Base-by-base conservation (phyloP, 30 jellyfish, hydroid and myxozoan genomes). In the Mastigias papua region DNA sequence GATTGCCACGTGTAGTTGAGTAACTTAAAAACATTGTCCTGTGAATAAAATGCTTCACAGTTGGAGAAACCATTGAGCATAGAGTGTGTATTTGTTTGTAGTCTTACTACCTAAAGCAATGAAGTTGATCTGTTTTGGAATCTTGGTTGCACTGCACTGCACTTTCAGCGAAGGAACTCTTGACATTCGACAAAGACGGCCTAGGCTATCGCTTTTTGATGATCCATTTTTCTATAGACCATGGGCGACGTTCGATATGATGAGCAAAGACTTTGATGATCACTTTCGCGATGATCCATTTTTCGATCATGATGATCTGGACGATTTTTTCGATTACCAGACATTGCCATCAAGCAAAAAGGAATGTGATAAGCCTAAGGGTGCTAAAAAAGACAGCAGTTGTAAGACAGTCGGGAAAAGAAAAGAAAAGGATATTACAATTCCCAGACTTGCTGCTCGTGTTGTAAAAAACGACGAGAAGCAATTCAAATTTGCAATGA, bases 191-290 rank as follows among this genome's bases (percentile, higher is more conserved):
- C 46, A 80, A 21, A 57, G 80, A 11, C 25, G 17, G 67, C 74
- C 74, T 63, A 13, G 75, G 20, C 25, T 11, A 34, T 80, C 72
- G 2, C 64, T 61, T 15, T 32, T 35, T 30, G 82, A 80, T 15
- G 91, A 81, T 67, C 66, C 63, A 28, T 81, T 81, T 27, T 77
- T 77, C 34, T 23, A 51, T 61, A 37, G 63, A 32, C 91, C 91
- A 13, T 81, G 91, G 91, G 28, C 91, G 37, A 81, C 91, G 20
- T 81, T 81, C 48, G 91, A 81, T 65, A 65, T 81, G 91, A 49
- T 81, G 83, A 65, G 74, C 31, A 66, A 54, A 81, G 91, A 81
- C 64, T 81, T 81, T 37, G 91, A 65, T 37, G 91, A 81, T 63
- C 76, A 49, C 26, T 81, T 81, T 65, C 58, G 57, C 16, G 28